Evolutionary conservation across 2,888 invertebrate species (phyloP).

Genomic region (Panopea generosa): DNA sequence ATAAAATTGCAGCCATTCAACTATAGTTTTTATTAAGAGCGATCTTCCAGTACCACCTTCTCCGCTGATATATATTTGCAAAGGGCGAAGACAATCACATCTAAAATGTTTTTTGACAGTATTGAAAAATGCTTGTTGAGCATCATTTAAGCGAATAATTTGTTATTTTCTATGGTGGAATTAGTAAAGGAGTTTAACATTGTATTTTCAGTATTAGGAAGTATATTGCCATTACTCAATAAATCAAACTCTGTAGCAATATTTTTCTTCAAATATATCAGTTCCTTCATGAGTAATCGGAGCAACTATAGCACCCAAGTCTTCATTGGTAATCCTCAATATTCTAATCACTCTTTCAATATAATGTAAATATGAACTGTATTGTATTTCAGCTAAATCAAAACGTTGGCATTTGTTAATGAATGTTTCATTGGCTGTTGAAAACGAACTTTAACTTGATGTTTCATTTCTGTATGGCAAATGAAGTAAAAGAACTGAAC

Average conservation of each 20-base stretch:
- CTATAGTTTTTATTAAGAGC: conserved; percentile 34
- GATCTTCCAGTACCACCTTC: conserved; percentile 51
- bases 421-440: conserved; percentile 34
- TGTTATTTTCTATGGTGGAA: not conserved
- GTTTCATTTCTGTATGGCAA: conserved; percentile 38
- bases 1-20: conserved; percentile 45
- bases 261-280: conserved; percentile 16
- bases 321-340: conserved; percentile 19
- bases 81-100: not conserved
- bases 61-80: conserved; percentile 32
- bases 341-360: conserved; percentile 42
- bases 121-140: conserved; percentile 38
- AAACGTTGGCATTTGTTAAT: conserved; percentile 25
- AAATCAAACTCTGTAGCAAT: conserved; percentile 13
- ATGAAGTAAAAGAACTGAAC: conserved; percentile 33
- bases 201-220: conserved; percentile 4
- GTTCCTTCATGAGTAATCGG: conserved; percentile 33
- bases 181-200: not conserved
- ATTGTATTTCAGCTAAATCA: conserved; percentile 19
- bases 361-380: conserved; percentile 25
- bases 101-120: conserved; percentile 23
- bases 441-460: conserved; percentile 14
- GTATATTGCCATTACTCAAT: conserved; percentile 9
- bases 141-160: conserved; percentile 21
- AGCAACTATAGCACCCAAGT: conserved; percentile 29